A percentile compares a stretch with the other conserved stretches of the same genome.
Evolutionary conservation across 2,888 invertebrate genomes (phyloP).

Genomic region (Tipula vernalis): DNA sequence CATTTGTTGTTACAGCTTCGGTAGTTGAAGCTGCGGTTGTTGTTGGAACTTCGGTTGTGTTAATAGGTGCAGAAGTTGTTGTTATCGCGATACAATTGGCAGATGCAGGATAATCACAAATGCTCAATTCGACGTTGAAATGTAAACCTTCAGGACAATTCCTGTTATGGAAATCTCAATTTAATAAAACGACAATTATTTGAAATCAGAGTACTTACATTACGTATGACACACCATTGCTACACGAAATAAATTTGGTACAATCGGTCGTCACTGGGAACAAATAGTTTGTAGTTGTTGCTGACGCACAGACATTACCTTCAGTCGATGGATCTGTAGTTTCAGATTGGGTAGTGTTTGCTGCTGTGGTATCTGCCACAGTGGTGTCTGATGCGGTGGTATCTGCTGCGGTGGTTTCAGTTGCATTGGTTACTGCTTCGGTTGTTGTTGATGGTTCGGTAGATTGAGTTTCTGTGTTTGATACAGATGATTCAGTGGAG

Average conservation of each 20-base stretch:
- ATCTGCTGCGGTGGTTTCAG: too few species aligned
- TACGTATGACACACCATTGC: neutral
- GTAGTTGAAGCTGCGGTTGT: neutral
- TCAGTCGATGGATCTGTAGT: too few species aligned
- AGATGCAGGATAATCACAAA: neutral
- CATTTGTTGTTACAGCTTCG: neutral
- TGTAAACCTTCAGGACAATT: neutral
- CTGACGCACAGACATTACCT: too few species aligned
- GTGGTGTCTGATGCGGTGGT: too few species aligned
- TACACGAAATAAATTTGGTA: neutral
- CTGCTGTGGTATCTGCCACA: neutral
- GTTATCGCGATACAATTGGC: neutral
- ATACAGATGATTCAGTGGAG: too few species aligned
- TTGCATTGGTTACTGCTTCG: too few species aligned
- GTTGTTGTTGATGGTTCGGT: too few species aligned
- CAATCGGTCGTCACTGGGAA: too few species aligned
- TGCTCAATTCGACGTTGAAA: too few species aligned
- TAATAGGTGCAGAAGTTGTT: neutral
- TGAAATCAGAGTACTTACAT: neutral
- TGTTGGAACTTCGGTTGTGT: neutral
- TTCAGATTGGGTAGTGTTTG: neutral
- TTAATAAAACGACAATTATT: too few species aligned
- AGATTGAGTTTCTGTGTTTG: too few species aligned
- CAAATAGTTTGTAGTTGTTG: neutral
- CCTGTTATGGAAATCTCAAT: too few species aligned